Evolutionary conservation across 2,797 vertebrate species (phyloP), one percentile per base, ranked within the genome.

Genomic region (Anolis apletophallus): DNA sequence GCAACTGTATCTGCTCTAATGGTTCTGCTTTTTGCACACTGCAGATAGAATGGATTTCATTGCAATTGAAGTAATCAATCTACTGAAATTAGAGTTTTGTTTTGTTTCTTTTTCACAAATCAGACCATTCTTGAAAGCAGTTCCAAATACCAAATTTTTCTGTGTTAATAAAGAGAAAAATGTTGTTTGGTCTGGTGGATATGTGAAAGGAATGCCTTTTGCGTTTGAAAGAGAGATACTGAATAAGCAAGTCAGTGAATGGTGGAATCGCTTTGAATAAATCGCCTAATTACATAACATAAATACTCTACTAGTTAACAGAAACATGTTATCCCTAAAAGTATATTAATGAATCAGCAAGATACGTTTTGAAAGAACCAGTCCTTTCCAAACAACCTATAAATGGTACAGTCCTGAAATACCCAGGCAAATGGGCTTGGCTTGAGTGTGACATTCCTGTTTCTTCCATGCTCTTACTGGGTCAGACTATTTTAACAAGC

Each of bases 1-100:
- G 21, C 23, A n/a, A 54, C 17, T 2, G n/a, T 64, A 10, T 32
- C 40, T 54, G 36, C 29, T 81, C n/a, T 81, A 1, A 0, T 0
- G 0, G 40, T 91, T 0, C 34, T 88, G 36, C 34, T 3, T 0
- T 46, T 75, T 74, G 3, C 40, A 4, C 50, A 5, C 16, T 14
- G 64, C 50, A 46, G 32, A n/a, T 73, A 80, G 12, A 69, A 72
- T 64, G 81, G 7, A 46, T 6, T 12, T 50, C 67, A 1, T 11
- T 78, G 10, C 75, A 82, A 67, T 72, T 6, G 32, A 74, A 46
- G 34, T 21, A 76, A 85, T 3, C 78, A 84, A 87, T 6, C 21
- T 84, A 0, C 0, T 64, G 68, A 68, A 84, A 80, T 13, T 86
- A 5, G 21, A 6, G 46, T 46, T 46, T 46, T 46, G 46, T 5